These are phyloP conservation scores for Paratilapia polleni DNA, from an alignment of 2,113 vertebrate genomes.

Conservation along the genomic window DNA sequence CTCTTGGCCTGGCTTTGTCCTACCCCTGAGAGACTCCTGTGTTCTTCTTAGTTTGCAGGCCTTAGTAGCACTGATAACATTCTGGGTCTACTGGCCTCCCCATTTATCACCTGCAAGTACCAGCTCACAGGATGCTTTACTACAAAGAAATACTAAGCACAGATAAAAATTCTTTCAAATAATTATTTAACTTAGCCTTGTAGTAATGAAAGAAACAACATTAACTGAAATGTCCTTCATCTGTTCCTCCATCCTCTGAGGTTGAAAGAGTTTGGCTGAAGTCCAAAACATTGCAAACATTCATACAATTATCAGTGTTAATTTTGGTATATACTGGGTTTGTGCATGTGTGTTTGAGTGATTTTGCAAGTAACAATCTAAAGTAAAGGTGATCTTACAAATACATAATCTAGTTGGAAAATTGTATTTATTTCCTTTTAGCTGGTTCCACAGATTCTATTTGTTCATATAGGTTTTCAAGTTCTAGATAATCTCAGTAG, in stretches of 20 bases:
- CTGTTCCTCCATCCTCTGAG: neutral
- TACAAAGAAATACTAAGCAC: neutral
- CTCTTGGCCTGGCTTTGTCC: constrained; percentile 19
- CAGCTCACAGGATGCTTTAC: neutral
- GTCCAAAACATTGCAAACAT: neutral
- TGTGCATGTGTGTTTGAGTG: neutral
- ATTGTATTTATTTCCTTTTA: neutral
- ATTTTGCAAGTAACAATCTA: neutral
- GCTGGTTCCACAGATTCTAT: neutral
- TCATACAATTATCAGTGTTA: neutral
- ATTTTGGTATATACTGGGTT: neutral
- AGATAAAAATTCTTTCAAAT: neutral
- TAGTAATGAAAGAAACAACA: neutral
- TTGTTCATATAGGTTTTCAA: neutral
- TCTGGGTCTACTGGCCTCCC: constrained; percentile 2
- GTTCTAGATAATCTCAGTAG: neutral
- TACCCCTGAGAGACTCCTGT: constrained; percentile 25
- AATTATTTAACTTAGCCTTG: neutral
- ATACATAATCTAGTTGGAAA: neutral
- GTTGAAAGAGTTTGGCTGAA: fast-evolving
- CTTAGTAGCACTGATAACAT: constrained; percentile 51
- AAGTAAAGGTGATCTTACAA: neutral
- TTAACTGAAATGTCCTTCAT: neutral
- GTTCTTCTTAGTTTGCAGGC: constrained; percentile 46
- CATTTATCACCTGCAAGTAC: constrained; percentile 52